Evolutionary conservation across 2,797 vertebrate species (phyloP), one percentile per base, ranked within the genome.

Genomic region (Ataeniobius toweri): DNA sequence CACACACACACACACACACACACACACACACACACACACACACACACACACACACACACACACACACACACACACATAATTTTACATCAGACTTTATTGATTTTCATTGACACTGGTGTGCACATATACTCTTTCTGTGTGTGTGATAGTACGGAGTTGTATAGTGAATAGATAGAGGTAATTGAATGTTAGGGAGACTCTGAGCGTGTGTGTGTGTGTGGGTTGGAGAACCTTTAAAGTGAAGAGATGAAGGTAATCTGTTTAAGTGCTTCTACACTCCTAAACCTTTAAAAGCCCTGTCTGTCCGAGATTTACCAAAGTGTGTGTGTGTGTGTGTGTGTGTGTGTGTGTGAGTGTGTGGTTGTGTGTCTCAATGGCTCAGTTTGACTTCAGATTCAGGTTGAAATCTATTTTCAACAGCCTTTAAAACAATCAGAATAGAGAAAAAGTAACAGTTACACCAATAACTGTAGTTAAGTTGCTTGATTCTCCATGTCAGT

Each of bases 271-370:
- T 80, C 89, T 86, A 84, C 80, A 82, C 85, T 89, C 80, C 79
- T 83, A 89, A 92, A 91, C 87, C 91, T 86, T 92, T 92, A 88
- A 92, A 91, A 86, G 86, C 79, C 88, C 87, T 91, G 86, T 90
- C 86, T 88, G 79, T 85, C 61, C 58, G 73, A 84, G 85, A 83
- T 92, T 86, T 89, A 81, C 85, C 74, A 75, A 73, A 74, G 80
- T 68, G 76, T 74, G 56, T 78, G 74, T 82, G 71, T 80, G 63
- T 71, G 56, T 76, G 69, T 74, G 76, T 68, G 73, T 48, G 79
- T 74, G 71, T 73, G 53, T 73, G 59, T 82, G 58, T 80, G 65
- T 44, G 44, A 44, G 44, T 48, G 12, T 13, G 12, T 48, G 12
- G 18, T 20, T 63, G 59, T 61, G 59, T 31, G 59, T 74, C 65